Conservation (phyloP, 2,888 invertebrate genomes). For the Anoplius nigerrimus region DNA sequence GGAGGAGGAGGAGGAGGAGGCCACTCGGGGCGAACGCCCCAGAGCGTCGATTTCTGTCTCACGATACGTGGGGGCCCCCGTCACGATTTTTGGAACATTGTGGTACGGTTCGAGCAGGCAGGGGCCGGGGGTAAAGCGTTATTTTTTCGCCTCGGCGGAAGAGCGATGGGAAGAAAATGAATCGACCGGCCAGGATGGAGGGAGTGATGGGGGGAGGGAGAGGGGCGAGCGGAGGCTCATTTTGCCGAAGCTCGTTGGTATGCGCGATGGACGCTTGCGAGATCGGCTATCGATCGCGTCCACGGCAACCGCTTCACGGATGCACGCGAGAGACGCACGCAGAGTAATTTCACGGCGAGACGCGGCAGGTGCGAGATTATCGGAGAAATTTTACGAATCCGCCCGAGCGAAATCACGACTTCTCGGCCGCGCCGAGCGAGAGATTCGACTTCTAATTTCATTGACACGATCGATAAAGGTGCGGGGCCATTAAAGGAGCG, state of each 20-base stretch:
- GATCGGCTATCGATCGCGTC: conserved; percentile 55
- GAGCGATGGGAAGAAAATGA: too few relatives aligned
- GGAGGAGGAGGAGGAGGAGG: too few relatives aligned
- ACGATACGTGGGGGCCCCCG: not conserved
- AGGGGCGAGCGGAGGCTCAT: conserved; percentile 31
- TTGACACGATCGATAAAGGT: too few relatives aligned
- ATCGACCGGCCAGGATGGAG: conserved; percentile 9
- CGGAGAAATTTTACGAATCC: conserved; percentile 55
- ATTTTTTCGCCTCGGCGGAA: too few relatives aligned
- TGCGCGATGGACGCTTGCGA: conserved; percentile 47
- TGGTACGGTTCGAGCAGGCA: too few relatives aligned
- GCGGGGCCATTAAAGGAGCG: too few relatives aligned
- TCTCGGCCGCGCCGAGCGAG: too few relatives aligned
- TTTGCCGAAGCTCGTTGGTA: conserved; percentile 52
- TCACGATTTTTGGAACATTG: not conserved
- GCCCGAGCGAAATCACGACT: conserved; percentile 42
- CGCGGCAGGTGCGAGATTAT: conserved; percentile 54
- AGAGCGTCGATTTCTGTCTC: too few relatives aligned
- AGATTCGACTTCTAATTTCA: too few relatives aligned
- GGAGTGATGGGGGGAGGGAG: not conserved
- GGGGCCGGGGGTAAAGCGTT: conserved; percentile 17
- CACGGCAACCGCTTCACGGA: conserved; percentile 21
- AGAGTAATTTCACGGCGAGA: conserved; percentile 49
- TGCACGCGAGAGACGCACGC: conserved; percentile 53
- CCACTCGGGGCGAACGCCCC: too few relatives aligned